Evolutionary conservation across 2,113 vertebrate genomes (phyloP).

Genomic region (Ceyx cyanopectus): DNA sequence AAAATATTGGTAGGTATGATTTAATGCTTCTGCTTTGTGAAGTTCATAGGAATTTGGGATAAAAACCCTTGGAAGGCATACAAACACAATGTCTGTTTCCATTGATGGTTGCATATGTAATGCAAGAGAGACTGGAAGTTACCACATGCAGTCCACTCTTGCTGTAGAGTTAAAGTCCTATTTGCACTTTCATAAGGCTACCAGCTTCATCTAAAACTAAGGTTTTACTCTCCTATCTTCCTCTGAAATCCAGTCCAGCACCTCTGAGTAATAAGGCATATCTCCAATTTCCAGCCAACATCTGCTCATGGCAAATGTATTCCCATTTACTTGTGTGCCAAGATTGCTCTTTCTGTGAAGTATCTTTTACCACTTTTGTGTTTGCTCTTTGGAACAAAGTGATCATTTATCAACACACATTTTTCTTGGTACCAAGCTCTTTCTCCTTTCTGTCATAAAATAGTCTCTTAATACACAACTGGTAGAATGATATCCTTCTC

Average conservation of each 20-base stretch:
- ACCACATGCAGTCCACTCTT: neutral
- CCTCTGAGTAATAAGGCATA: neutral
- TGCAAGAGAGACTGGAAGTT: neutral
- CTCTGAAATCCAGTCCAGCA: neutral
- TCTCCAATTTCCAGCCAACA: slow-evolving; percentile 28
- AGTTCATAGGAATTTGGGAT: neutral
- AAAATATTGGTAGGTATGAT: neutral
- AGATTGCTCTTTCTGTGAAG: neutral
- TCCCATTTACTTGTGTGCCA: slow-evolving; percentile 11
- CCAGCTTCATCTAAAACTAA: neutral
- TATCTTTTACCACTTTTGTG: slow-evolving; percentile 13
- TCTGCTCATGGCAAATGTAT: slow-evolving; percentile 29
- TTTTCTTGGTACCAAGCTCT: neutral
- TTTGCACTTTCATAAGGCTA: neutral
- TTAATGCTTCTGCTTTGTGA: neutral
- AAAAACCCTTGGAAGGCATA: neutral
- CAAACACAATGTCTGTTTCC: neutral
- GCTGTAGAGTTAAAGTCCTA: neutral
- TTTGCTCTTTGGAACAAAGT: slow-evolving; percentile 8
- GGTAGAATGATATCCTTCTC: neutral
- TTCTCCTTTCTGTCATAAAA: neutral
- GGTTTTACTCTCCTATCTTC: neutral
- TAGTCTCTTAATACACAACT: neutral
- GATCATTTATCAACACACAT: neutral
- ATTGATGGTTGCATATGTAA: neutral